Base-by-base conservation (phyloP, 2,113 vertebrate species). In the Thinocorus orbignyianus region DNA sequence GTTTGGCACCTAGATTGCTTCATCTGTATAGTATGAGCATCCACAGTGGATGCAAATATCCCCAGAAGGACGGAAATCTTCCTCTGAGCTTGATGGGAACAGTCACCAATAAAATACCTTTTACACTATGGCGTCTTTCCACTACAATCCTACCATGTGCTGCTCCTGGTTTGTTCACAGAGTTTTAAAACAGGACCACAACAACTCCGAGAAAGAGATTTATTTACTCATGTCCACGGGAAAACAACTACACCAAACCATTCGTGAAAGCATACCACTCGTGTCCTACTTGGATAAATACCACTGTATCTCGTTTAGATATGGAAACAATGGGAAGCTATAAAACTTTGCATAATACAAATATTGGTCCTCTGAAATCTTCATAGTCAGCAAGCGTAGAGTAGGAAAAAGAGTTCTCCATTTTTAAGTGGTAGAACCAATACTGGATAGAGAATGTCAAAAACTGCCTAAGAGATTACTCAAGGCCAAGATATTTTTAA, bases 301-400 rank as follows among this genome's bases (percentile, higher is more conserved):
- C 44, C 73, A 48, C 41, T 93, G 64, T 25, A 73, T 72, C 69
- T 88, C 48, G 54, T 71, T 97, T 96, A 89, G 93, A 46, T 89
- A 86, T 4, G 64, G 93, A 97, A 97, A 96, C 26, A 71, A 95
- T 77, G 93, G 91, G 91, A 96, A 97, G 96, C 39, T 97, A 95
- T 57, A 94, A 98, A 97, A 95, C 61, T 81, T 78, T 49, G 90
- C 2, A 4, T 72, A 95, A 91, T 98, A 98, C 92, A 97, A 98
- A 98, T 65, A 91, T 97, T 98, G 98, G 97, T 98, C 98, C 97
- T 97, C 95, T 96, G 91, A 97, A 92, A 88, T 97, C 93, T 97
- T 95, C 23, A 26, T 85, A 94, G 92, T 97, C 93, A 94, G 80
- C 86, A 96, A 97, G 92, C 17, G 1, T 35, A 85, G 64, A 96